Evolutionary conservation across 2,888 invertebrate genomes (phyloP), one percentile per base, ranked within the genome.

Genomic region (Vannuccia rotundouncinata): DNA sequence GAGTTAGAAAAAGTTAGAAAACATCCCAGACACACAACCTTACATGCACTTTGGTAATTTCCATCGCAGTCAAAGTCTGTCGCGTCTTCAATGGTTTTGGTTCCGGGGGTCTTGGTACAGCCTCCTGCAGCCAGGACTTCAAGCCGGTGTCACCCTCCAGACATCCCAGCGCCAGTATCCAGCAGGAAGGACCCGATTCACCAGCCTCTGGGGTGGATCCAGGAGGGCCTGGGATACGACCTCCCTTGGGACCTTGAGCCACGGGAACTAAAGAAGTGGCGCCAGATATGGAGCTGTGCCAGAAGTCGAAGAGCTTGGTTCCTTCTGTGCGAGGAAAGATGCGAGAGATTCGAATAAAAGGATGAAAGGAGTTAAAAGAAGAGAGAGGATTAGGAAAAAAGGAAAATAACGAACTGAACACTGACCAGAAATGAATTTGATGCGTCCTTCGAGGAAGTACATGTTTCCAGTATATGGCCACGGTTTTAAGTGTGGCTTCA

Each of bases 381-480:
- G 17, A 45, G 17, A 13, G 45, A 45, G 5, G n/a, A n/a, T n/a
- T n/a, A n/a, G n/a, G n/a, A n/a, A n/a, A n/a, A n/a, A n/a, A n/a
- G n/a, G n/a, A n/a, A n/a, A n/a, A n/a, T n/a, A n/a, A n/a, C n/a
- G n/a, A n/a, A n/a, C n/a, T n/a, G n/a, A n/a, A n/a, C n/a, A 45
- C 74, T 13, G 2, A 73, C 74, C 27, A 5, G 22, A 22, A 17
- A 73, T 81, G 81, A 86, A 85, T 45, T 45, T 82, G 5, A 86
- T 80, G 45, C 82, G 82, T 66, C 86, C 86, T 74, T 83, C 82
- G 30, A 86, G 83, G 82, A 84, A 82, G 82, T 86, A 86, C 29
- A 86, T 83, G 79, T 86, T 86, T 22, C 85, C 85, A 29, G 81
- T 80, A 79, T 83, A 85, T 29, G 85, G 85, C 66, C 81, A 83